phyloP scores from a whole-genome alignment of 2,113 vertebrate species.

The Erythrocercus mccallii region DNA sequence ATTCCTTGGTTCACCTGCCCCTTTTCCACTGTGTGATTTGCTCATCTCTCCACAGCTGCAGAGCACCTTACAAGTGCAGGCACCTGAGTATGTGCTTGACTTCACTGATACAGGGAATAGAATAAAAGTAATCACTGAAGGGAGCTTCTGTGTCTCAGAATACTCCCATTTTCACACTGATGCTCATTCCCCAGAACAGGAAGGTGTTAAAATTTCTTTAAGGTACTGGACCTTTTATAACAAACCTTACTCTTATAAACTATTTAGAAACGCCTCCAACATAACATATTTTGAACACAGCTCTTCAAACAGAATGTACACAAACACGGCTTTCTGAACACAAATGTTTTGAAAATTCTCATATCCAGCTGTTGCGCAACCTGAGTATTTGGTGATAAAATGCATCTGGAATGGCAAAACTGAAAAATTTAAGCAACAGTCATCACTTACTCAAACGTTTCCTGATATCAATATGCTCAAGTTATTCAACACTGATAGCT shows the following conservation, averaged over 20 bases:
- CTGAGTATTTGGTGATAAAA: background rate
- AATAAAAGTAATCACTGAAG: background rate
- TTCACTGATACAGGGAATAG: fast-evolving
- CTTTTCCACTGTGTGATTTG: background rate
- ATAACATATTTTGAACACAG: fast-evolving
- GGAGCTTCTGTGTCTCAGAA: background rate
- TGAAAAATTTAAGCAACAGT: background rate
- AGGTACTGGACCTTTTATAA: background rate
- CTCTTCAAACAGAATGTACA: background rate
- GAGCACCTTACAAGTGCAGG: fast-evolving
- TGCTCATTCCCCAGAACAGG: background rate
- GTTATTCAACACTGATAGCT: background rate
- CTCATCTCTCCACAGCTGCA: background rate
- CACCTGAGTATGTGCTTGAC: background rate
- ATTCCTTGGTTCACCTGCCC: background rate
- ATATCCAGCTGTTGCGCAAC: background rate
- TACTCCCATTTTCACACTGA: background rate
- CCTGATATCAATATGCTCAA: background rate
- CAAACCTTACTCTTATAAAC: background rate
- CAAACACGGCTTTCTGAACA: background rate
- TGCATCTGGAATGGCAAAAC: background rate
- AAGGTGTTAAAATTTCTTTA: background rate
- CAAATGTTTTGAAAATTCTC: background rate
- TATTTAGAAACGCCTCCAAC: background rate
- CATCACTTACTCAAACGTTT: background rate